phyloP scores from a whole-genome alignment of 2,888 invertebrate genomes.

The Aleiodes alternator region DNA sequence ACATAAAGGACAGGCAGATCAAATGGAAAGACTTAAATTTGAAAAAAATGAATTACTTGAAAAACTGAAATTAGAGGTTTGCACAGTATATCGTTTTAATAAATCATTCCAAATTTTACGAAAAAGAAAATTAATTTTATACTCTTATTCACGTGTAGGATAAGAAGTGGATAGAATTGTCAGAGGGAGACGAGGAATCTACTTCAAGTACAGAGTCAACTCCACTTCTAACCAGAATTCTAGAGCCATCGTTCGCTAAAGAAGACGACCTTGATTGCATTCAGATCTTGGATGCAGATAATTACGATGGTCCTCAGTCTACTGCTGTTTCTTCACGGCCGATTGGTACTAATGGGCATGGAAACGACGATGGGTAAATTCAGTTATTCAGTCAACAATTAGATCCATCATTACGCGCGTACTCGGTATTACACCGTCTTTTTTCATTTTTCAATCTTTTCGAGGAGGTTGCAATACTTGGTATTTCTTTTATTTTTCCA shows the following conservation, averaged over 20 bases:
- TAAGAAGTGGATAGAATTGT: constrained; percentile 65
- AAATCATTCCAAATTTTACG: too few relatives aligned
- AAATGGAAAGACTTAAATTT: constrained; percentile 82
- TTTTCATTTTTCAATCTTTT: too few relatives aligned
- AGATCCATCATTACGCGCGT: too few relatives aligned
- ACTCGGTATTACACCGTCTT: too few relatives aligned
- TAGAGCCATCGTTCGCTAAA: constrained; percentile 61
- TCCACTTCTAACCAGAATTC: constrained; percentile 58
- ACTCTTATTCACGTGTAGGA: constrained; percentile 57
- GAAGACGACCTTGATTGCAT: constrained; percentile 55
- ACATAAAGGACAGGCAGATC: constrained; percentile 80
- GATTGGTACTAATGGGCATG: constrained; percentile 56
- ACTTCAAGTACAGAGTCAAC: constrained; percentile 58
- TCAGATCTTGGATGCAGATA: constrained; percentile 46
- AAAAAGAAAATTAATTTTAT: too few relatives aligned
- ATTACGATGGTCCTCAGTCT: constrained; percentile 48
- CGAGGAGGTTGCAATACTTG: too few relatives aligned
- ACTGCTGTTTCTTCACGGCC: constrained; percentile 49
- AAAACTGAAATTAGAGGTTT: constrained; percentile 83
- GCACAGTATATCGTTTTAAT: too few relatives aligned
- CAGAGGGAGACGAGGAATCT: constrained; percentile 53
- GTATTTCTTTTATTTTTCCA: too few relatives aligned
- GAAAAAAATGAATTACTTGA: constrained; percentile 85
- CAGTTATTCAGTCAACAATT: neutral
- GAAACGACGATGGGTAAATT: constrained; percentile 58